A percentile compares a stretch with the other conserved stretches of the same genome.
Conservation (phyloP, 2,888 invertebrate species). For the Ornithoptera priamus region DNA sequence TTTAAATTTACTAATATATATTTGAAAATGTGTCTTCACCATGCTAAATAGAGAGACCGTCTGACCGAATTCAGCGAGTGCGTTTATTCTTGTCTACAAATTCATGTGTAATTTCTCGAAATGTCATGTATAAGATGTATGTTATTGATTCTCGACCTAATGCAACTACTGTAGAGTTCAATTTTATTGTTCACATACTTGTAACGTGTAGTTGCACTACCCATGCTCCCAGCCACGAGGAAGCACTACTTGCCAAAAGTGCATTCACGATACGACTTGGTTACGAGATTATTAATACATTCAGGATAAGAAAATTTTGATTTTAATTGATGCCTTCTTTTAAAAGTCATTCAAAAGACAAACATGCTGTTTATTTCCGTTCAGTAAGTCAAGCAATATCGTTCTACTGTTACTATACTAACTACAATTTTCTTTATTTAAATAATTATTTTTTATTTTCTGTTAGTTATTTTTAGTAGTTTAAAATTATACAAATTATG, state of each 20-base stretch:
- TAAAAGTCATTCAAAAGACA: too few species aligned
- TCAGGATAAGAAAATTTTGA: slow-evolving; percentile 13
- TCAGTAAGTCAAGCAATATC: too few species aligned
- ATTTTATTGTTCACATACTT: slow-evolving; percentile 19
- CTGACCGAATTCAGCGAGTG: slow-evolving; percentile 64
- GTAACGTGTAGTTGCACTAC: slow-evolving; percentile 32
- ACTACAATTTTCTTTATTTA: too few species aligned
- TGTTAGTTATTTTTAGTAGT: too few species aligned
- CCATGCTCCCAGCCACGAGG: slow-evolving; percentile 42
- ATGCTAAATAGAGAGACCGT: slow-evolving; percentile 62
- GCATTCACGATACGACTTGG: slow-evolving; percentile 41
- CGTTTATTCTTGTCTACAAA: slow-evolving; percentile 64
- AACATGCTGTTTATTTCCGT: too few species aligned
- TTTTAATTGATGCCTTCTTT: not conserved
- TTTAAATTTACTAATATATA: slow-evolving; percentile 23
- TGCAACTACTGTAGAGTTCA: slow-evolving; percentile 5
- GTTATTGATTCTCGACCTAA: slow-evolving; percentile 25
- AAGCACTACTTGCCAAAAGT: slow-evolving; percentile 50
- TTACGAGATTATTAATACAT: slow-evolving; percentile 41
- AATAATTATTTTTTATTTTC: too few species aligned
- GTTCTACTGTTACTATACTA: too few species aligned
- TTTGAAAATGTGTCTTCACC: slow-evolving; percentile 50
- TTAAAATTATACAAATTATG: too few species aligned
- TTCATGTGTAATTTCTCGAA: slow-evolving; percentile 57
- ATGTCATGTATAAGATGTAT: slow-evolving; percentile 53